Evolutionary conservation across 2,113 vertebrate species (phyloP).

Genomic region (Pseudorasbora parva): DNA sequence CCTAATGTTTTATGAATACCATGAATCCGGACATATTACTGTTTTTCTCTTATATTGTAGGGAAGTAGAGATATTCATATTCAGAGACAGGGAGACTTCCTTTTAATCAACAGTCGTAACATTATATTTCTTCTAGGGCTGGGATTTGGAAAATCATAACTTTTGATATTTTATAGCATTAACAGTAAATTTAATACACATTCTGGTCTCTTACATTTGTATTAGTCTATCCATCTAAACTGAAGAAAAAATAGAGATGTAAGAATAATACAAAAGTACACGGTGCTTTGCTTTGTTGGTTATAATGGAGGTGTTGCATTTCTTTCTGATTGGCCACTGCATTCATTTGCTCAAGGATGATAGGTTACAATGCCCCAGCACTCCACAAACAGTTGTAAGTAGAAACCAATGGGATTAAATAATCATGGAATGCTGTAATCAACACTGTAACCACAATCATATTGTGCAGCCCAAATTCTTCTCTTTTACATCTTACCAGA

Average conservation of each 20-base stretch:
- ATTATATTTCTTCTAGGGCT: neutral
- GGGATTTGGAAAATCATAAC: too few species aligned
- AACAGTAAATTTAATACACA: neutral
- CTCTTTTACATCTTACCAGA: neutral
- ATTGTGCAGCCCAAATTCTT: neutral
- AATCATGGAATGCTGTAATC: neutral
- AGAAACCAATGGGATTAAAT: neutral
- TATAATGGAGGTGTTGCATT: neutral
- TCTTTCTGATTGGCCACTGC: neutral
- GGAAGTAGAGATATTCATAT: neutral
- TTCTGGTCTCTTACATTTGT: neutral
- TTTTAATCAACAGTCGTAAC: neutral
- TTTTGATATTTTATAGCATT: too few species aligned
- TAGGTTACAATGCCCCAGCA: neutral
- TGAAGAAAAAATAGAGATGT: neutral
- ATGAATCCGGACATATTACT: neutral
- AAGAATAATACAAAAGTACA: too few species aligned
- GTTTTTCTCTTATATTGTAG: neutral
- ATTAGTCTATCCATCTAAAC: neutral
- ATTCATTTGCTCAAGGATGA: neutral
- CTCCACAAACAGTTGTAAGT: neutral
- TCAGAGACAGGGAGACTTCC: neutral
- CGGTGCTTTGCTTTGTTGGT: neutral
- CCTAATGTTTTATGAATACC: too few species aligned
- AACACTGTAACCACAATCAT: neutral